Evolutionary conservation across 2,797 vertebrate species (phyloP).

Genomic region (Botia kubotai): DNA sequence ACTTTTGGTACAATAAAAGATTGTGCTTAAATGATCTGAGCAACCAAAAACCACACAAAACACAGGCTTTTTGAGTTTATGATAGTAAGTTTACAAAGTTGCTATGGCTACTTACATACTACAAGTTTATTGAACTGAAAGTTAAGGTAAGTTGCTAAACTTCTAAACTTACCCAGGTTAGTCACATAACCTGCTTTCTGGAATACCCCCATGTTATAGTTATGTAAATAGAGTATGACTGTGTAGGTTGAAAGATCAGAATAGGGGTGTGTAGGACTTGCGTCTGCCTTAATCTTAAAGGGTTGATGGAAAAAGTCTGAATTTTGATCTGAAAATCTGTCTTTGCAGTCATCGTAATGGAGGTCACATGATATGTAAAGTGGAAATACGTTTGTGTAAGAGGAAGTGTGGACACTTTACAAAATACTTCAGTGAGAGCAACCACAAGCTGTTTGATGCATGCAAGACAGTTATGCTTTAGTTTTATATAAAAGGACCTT

Average conservation of each 20-base stretch:
- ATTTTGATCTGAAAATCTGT: background rate
- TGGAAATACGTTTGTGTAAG: conserved; percentile 9
- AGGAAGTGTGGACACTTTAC: conserved; percentile 5
- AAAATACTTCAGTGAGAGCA: background rate
- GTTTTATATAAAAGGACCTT: background rate
- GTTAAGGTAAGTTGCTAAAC: no score
- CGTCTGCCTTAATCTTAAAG: conserved; percentile 9
- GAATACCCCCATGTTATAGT: conserved; percentile 5
- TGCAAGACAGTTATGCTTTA: background rate
- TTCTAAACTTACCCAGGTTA: no score
- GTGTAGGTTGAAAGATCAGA: conserved; percentile 25
- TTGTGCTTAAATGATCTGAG: no score
- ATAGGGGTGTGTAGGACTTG: conserved; percentile 10
- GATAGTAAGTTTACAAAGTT: no score
- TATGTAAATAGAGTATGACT: conserved; percentile 26
- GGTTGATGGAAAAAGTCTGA: background rate
- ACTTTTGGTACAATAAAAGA: no score
- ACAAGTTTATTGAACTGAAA: no score
- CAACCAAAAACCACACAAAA: no score
- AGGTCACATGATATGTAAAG: conserved; percentile 18
- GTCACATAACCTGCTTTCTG: no score
- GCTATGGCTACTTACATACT: no score
- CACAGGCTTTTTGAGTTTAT: no score
- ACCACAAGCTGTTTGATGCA: background rate
- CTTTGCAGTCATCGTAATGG: conserved; percentile 1